These are phyloP conservation scores for Myocastor coypus DNA, from an alignment of 2,113 vertebrate genomes.

Conservation along the genomic window DNA sequence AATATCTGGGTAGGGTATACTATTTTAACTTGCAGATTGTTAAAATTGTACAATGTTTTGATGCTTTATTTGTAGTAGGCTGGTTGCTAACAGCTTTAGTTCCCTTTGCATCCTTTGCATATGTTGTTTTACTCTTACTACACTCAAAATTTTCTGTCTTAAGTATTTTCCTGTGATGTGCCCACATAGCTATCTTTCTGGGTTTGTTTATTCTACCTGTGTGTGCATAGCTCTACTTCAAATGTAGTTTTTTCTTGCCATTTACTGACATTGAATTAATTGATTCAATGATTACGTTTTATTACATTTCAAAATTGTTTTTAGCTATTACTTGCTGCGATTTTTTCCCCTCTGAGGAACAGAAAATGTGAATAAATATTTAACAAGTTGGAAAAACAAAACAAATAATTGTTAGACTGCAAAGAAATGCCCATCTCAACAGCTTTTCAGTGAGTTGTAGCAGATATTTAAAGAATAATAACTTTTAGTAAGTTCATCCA, in stretches of 20 bases:
- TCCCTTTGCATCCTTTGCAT: neutral
- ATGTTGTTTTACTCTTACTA: neutral
- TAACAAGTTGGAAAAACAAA: neutral
- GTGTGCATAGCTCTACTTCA: neutral
- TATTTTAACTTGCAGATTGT: neutral
- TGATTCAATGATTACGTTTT: neutral
- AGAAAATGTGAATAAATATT: neutral
- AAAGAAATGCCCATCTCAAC: neutral
- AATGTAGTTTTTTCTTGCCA: neutral
- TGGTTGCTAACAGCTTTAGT: neutral
- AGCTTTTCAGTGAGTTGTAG: neutral
- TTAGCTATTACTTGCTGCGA: neutral
- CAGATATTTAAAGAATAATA: neutral
- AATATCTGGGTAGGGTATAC: neutral
- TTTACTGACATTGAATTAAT: neutral
- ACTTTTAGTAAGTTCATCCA: neutral
- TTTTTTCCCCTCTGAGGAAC: neutral
- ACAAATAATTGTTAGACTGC: neutral
- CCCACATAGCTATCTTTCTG: neutral
- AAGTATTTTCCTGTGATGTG: neutral
- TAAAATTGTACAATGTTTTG: neutral
- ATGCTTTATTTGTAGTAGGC: neutral
- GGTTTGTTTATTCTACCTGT: neutral
- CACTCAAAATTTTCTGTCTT: neutral
- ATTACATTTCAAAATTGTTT: neutral